Conservation (phyloP, 2,797 vertebrate genomes). For the Platalea minor region DNA sequence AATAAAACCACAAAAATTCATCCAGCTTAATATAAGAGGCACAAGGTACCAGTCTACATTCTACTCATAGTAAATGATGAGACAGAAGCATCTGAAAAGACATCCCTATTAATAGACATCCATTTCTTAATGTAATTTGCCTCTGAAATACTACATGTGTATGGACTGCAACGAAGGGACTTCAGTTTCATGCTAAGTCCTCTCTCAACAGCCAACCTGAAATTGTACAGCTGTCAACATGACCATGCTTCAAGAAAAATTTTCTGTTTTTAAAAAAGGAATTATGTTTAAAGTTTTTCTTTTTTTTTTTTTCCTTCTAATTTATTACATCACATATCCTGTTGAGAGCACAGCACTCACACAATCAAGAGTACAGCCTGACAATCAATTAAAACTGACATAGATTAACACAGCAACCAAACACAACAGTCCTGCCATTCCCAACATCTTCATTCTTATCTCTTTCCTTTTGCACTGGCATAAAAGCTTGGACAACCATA, state of each 20-base stretch:
- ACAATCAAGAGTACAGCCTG: background rate
- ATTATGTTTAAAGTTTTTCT: background rate
- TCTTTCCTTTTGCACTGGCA: background rate
- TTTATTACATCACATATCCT: background rate
- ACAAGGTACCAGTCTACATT: background rate
- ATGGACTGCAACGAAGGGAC: background rate
- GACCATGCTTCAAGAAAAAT: background rate
- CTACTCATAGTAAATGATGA: background rate
- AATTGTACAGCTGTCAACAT: background rate
- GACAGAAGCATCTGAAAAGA: background rate
- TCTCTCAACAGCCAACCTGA: background rate
- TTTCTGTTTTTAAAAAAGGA: background rate
- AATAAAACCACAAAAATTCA: background rate
- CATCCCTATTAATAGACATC: background rate
- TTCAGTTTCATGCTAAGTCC: background rate
- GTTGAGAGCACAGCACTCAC: background rate
- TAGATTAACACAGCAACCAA: background rate
- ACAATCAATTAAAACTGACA: background rate
- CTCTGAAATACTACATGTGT: background rate
- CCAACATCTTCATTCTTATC: background rate
- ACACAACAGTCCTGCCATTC: background rate
- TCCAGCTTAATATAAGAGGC: background rate
- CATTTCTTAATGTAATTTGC: background rate
- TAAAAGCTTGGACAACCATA: background rate
- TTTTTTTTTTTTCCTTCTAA: background rate